phyloP scores from a whole-genome alignment of 2,113 vertebrate species.

The Cromileptes altivelis region DNA sequence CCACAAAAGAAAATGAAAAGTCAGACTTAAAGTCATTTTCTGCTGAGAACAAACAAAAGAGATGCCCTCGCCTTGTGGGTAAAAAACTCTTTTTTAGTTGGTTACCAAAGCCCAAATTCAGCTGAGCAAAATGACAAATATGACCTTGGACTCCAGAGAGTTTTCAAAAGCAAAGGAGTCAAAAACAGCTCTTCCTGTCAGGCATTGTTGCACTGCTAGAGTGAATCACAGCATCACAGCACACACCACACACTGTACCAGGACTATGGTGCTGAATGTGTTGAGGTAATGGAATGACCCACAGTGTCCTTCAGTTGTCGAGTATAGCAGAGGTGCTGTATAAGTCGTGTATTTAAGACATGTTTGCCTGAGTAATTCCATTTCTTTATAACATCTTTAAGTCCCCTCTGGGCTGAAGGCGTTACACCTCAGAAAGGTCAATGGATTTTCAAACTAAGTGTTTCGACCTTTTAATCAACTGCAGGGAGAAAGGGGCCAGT shows the following conservation, averaged over 20 bases:
- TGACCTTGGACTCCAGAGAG: not conserved
- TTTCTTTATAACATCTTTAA: not conserved
- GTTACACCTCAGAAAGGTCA: constrained; percentile 5
- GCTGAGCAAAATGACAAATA: not conserved
- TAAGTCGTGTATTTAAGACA: not conserved
- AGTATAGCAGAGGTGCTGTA: not conserved
- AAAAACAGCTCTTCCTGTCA: not conserved
- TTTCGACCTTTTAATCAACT: constrained; percentile 5
- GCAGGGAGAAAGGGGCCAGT: not conserved
- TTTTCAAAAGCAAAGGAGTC: not conserved
- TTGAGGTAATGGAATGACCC: not conserved
- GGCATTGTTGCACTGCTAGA: not conserved
- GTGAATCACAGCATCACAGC: constrained; percentile 2
- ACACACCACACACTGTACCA: not conserved
- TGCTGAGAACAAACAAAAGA: not conserved
- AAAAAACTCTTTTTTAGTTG: not conserved
- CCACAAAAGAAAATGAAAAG: not conserved
- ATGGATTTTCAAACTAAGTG: constrained; percentile 2
- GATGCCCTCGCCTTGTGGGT: not conserved
- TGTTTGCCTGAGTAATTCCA: not conserved
- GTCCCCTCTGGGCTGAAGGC: not conserved
- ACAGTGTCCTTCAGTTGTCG: not conserved
- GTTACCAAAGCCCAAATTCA: not conserved
- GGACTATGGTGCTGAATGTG: not conserved
- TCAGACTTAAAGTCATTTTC: not conserved